Conservation (phyloP, 2,888 invertebrate genomes). For the Cyaniris semiargus region DNA sequence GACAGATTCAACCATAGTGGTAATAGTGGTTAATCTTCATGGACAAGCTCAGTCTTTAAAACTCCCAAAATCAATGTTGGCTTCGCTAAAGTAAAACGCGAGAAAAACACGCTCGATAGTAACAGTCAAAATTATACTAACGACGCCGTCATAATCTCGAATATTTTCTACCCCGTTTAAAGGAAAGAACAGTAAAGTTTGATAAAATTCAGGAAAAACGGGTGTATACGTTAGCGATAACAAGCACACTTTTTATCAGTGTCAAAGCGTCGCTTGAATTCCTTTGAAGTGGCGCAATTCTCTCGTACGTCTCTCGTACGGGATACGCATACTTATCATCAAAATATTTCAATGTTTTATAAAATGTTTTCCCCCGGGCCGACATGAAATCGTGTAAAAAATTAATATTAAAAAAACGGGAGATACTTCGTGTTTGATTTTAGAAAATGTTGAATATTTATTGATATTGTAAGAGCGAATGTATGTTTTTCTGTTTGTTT, state of each 20-base stretch:
- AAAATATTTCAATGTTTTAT: conserved; percentile 39
- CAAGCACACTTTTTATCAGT: conserved; percentile 69
- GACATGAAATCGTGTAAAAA: conserved; percentile 2
- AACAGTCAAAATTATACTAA: conserved; percentile 1
- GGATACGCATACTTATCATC: conserved; percentile 76
- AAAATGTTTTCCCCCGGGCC: conserved; percentile 1
- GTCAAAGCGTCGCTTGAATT: conserved; percentile 65
- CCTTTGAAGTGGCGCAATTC: conserved; percentile 71
- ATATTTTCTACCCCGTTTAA: conserved; percentile 22
- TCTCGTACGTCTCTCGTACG: conserved; percentile 53
- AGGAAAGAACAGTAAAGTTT: conserved; percentile 24
- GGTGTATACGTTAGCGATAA: conserved; percentile 54
- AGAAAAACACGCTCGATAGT: not conserved
- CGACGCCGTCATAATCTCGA: conserved; percentile 14
- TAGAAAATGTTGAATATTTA: not conserved
- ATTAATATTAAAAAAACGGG: conserved; percentile 10
- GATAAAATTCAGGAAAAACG: conserved; percentile 31
- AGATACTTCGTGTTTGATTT: not conserved
- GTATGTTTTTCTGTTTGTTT: no score
- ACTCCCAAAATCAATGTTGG: not conserved
- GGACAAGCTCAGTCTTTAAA: not conserved
- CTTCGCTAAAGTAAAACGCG: not conserved
- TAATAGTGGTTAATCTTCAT: no score
- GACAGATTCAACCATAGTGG: no score
- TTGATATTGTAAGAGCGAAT: not conserved